Base-by-base conservation (phyloP, 2,797 vertebrate species). In the Cynopterus sphinx region DNA sequence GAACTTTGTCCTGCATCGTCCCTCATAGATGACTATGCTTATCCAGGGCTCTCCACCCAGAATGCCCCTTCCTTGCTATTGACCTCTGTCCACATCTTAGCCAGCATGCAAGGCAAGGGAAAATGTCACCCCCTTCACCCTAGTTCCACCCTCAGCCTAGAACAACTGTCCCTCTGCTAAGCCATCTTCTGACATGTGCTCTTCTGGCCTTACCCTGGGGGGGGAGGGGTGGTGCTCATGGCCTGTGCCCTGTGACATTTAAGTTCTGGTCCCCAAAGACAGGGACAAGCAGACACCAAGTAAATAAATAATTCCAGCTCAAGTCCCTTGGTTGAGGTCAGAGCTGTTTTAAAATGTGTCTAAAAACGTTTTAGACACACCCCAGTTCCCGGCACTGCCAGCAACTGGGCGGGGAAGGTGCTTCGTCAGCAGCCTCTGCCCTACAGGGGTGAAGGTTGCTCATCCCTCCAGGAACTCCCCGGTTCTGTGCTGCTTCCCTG, bases 271-370 rank as follows among this genome's bases (percentile, higher is more conserved):
- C 36, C 70, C 65, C 75, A 13, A 75, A 26, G 59, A 53, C 79
- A 87, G 36, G 55, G 33, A 39, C 28, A n/a, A 91, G 46, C 26
- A 67, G 31, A 74, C 39, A 71, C 43, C 33, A 63, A 71, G 79
- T 22, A 70, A 71, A n/a, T 46, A 73, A 43, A 33, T 55, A 39
- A 91, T 55, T 19, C 70, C n/a, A 49, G 24, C 83, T 53, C 46
- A 53, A 57, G 12, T 24, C 57, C 68, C 59, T 92, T 55, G 28
- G 41, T 53, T 77, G 82, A 53, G n/a, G n/a, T 49, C 49, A 43
- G 73, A 83, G 57, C 28, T 94, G n/a, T 63, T 65, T 86, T 82
- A 33, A 68, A 74, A 57, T 51, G 39, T 67, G 41, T n/a, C 78
- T 61, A 39, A 70, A 81, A 77, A 24, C 49, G 51, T 67, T 59